Evolutionary conservation across 1,140 invertebrate species (phyloP), one percentile per base, ranked within the genome.

Genomic region (Chironomus tepperi): DNA sequence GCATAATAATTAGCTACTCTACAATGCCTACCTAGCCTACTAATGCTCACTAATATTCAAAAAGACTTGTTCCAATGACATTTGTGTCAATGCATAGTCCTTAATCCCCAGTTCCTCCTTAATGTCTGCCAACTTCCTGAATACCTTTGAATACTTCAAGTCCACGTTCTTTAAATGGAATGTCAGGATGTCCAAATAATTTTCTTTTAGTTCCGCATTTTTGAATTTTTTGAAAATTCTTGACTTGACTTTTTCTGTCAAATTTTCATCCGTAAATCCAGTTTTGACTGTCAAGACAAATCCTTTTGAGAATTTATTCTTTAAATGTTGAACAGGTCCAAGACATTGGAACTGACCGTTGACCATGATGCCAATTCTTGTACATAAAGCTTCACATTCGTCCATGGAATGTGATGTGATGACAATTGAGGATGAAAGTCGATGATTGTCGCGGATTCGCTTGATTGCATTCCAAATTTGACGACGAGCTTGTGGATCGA

Each of bases 341-440:
- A 91, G 79, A 74, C 88, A 90, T 77, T 85, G 86, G 75, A 95
- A 85, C 47, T 34, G 84, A 1, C 94, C 94, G 78, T 89, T 88
- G 0, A 92, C 90, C 89, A 96, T 93, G 65, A 96, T 90, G 3
- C 91, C 91, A 21, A 93, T 82, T 64, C 91, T 81, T 42, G 89
- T 88, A 78, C 94, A 96, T 15, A 96, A 83, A 6, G 90, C 91
- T 83, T 96, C 94, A 81, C 91, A 93, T 81, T 92, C 91, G 79
- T 91, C 88, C 86, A 89, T 89, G 74, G 88, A 89, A 79, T 92
- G 90, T 7, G 89, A 91, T 7, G 91, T 92, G 10, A 91, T 84
- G 74, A 93, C 84, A 73, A 92, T 87, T 74, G 89, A 88, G 79
- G 24, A 34, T 5, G 24, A 34, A 34, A 34, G 24, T 34, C 43